Evolutionary conservation across 30 jellyfish, hydroid and myxozoan species (phyloP).

Genomic region (Hydra vulgaris): DNA sequence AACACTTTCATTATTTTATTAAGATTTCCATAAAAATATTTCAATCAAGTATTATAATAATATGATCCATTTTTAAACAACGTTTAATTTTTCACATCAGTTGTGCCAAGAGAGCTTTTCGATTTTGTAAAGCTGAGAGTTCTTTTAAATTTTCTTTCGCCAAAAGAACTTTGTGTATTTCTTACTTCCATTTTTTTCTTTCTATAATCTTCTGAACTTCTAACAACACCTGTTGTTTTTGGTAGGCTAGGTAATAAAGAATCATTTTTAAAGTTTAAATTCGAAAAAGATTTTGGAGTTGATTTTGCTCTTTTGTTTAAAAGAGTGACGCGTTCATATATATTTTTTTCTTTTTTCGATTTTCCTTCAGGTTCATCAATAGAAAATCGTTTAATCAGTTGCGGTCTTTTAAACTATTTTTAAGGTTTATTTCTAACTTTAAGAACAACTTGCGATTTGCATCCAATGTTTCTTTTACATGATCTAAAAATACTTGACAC

Average conservation of each 20-base stretch:
- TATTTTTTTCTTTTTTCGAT: not conserved
- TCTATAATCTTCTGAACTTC: not conserved
- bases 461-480: not conserved
- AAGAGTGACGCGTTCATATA: not conserved
- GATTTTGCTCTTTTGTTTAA: not conserved
- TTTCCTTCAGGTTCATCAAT: not conserved
- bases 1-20: no score
- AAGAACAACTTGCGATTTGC: conserved; percentile 16
- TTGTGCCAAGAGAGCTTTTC: no score
- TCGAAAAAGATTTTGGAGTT: not conserved
- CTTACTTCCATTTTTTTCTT: no score
- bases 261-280: not conserved
- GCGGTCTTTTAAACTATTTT: not conserved
- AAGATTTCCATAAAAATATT: no score
- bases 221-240: not conserved
- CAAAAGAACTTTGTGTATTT: no score
- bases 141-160: no score
- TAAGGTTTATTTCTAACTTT: conserved; percentile 5
- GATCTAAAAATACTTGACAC: not conserved
- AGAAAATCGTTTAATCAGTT: not conserved
- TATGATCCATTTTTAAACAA: no score
- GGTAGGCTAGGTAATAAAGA: not conserved
- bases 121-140: no score
- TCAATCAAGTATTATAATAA: no score
- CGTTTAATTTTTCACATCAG: no score